phyloP scores from a whole-genome alignment of 2,888 invertebrate species.

The Lydus trimaculatus region DNA sequence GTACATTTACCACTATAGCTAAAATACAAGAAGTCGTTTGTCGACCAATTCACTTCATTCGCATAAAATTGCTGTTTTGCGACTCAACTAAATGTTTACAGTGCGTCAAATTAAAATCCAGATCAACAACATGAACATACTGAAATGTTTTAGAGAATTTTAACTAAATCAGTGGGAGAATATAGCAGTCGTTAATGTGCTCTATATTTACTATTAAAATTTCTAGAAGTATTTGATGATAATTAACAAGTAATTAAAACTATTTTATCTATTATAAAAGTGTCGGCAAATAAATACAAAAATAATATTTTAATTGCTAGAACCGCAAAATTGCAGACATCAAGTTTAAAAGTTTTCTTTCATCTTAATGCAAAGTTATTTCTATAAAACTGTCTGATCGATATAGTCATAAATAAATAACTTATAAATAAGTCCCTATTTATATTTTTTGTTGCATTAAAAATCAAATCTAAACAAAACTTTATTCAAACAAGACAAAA shows the following conservation, averaged over 20 bases:
- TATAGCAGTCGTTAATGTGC: not conserved
- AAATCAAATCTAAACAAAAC: not conserved
- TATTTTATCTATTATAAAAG: not conserved
- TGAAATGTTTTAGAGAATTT: not conserved
- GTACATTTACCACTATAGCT: slow-evolving; percentile 30
- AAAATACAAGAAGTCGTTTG: slow-evolving; percentile 35
- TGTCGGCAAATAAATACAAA: not conserved
- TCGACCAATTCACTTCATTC: slow-evolving; percentile 38
- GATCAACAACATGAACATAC: slow-evolving; percentile 16
- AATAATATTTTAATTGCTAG: not conserved
- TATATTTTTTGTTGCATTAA: not conserved
- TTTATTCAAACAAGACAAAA: not conserved
- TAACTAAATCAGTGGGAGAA: slow-evolving; percentile 1
- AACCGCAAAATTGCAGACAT: not conserved
- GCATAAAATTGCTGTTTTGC: slow-evolving; percentile 33
- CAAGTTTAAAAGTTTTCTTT: not conserved
- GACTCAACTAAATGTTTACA: slow-evolving; percentile 32
- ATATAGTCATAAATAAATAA: not conserved
- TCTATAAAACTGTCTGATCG: not conserved
- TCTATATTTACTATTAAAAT: not conserved
- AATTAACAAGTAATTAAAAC: not conserved
- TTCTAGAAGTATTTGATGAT: not conserved
- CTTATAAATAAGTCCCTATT: not conserved
- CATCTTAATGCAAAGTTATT: not conserved
- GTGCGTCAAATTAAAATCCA: slow-evolving; percentile 32